Evolutionary conservation across 2,888 invertebrate species (phyloP).

Genomic region (Stenodera caucasica): DNA sequence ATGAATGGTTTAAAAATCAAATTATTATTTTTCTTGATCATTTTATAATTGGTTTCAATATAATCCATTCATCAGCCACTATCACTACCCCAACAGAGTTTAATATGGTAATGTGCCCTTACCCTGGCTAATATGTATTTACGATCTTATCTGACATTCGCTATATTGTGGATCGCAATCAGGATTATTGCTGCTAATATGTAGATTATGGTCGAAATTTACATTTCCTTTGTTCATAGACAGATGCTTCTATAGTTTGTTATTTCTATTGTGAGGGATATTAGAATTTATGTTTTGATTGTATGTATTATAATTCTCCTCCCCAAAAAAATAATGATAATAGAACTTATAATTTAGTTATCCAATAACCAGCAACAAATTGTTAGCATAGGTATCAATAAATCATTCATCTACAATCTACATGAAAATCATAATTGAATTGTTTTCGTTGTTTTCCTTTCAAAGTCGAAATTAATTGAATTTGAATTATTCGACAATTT

Average conservation of each 20-base stretch:
- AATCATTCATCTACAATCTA: too few relatives aligned
- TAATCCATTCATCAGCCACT: conserved; percentile 36
- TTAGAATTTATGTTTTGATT: conserved; percentile 34
- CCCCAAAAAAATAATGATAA: too few relatives aligned
- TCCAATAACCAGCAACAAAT: too few relatives aligned
- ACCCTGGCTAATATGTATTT: conserved; percentile 45
- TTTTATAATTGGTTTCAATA: background rate
- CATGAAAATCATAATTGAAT: too few relatives aligned
- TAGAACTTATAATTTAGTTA: too few relatives aligned
- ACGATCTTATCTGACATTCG: conserved; percentile 42
- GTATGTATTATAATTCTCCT: conserved; percentile 14
- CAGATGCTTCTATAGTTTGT: conserved; percentile 40
- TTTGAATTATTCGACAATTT: too few relatives aligned
- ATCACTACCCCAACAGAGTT: conserved; percentile 35
- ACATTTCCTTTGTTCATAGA: conserved; percentile 43
- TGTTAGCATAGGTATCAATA: too few relatives aligned
- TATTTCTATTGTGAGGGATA: conserved; percentile 22
- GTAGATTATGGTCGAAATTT: conserved; percentile 44
- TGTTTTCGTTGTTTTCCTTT: too few relatives aligned
- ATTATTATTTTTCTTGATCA: background rate
- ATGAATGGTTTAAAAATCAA: too few relatives aligned
- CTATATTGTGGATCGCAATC: conserved; percentile 43
- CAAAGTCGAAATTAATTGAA: too few relatives aligned
- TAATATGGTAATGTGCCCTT: conserved; percentile 43
- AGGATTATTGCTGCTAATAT: conserved; percentile 47